Base-by-base conservation (phyloP, 2,888 invertebrate genomes). In the Zonitis immaculata region DNA sequence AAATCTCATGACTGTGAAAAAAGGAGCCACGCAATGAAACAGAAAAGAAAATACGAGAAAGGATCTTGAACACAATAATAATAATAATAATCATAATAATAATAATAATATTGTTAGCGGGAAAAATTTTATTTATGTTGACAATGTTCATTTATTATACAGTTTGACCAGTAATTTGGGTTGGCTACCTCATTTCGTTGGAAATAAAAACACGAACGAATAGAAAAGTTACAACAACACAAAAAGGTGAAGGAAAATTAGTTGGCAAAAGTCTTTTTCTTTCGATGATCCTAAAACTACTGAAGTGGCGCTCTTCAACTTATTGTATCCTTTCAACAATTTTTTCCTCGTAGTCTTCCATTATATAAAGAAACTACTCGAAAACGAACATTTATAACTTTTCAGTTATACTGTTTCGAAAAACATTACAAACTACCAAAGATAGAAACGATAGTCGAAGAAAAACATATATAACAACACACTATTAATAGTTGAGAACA, bases 261-360 rank as follows among this genome's bases (percentile, higher is more conserved):
- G 42, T 39, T 26, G 45, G 11, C 61, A 56, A 47, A n/a, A n/a
- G n/a, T n/a, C n/a, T 39, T 52, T 59, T 61, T 59, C 59, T 58
- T 55, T 56, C 32, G 50, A 35, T 32, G 43, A n/a, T 20, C 11
- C 11, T 20, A 39, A 42, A n/a, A n/a, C n/a, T n/a, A 43, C 57
- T 52, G 57, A 56, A 57, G 55, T 56, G 57, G 54, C 58, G 54
- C 48, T 54, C n/a, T 14, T 48, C 45, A 59, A 60, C 59, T 60
- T 61, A 59, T 60, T 60, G 61, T 61, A 58, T 53, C 58, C 54
- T 57, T 49, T 50, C 45, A 18, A 39, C 39, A 39, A 39, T n/a
- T 1, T 35, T 35, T 35, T 35, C 6, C 35, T 9, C 35, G 9
- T 35, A 18, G 8, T n/a, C n/a, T 16, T 11, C 39, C 9, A n/a